Conservation (phyloP, 2,113 vertebrate species). For the rat (Rattus norvegicus) region DNA sequence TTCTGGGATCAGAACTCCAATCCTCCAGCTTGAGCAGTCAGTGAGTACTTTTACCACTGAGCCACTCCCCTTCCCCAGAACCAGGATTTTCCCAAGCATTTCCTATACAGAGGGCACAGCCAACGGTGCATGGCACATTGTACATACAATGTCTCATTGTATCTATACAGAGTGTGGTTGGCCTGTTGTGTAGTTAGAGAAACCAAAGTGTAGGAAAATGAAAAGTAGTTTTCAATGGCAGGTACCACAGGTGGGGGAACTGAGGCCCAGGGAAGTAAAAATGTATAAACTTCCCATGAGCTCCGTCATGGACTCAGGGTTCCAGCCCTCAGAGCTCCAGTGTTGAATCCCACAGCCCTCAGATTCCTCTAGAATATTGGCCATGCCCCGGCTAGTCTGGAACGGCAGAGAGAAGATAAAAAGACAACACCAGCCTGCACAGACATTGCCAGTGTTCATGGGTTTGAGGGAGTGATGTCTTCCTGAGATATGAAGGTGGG, state of each 20-base stretch:
- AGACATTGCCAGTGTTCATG: background rate
- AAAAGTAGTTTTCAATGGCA: background rate
- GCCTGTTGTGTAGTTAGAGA: background rate
- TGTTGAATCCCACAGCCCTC: background rate
- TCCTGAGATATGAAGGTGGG: background rate
- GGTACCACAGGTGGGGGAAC: background rate
- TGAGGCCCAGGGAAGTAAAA: background rate
- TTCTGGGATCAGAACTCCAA: background rate
- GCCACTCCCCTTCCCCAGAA: too few species aligned
- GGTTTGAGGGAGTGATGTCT: background rate
- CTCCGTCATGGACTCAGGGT: background rate
- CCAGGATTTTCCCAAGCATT: background rate
- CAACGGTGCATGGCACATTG: too few species aligned
- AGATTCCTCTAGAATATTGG: background rate
- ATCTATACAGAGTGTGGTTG: background rate
- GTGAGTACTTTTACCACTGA: too few species aligned
- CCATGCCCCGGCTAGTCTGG: background rate
- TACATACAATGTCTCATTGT: accelerated
- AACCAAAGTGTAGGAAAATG: background rate
- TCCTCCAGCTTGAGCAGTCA: too few species aligned
- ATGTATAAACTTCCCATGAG: background rate
- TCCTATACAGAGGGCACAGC: background rate
- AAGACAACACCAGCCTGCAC: background rate
- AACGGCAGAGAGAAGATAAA: background rate
- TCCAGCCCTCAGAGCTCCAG: background rate